Base-by-base conservation (phyloP, 2,113 vertebrate species). In the Lamprologus lemairii region DNA sequence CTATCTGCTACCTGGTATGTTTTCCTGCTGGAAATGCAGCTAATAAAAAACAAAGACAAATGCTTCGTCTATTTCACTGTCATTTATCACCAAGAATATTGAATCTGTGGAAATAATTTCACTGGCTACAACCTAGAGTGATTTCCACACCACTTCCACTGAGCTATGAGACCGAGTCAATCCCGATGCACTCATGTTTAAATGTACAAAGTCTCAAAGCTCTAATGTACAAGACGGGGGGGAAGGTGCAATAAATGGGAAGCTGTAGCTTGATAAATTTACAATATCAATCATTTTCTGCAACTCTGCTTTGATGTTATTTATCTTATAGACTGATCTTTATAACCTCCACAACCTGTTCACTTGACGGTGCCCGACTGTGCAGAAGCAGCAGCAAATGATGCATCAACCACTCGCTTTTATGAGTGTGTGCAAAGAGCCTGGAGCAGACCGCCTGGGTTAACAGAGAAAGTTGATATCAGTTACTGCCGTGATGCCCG, bases 151-250 rank as follows among this genome's bases (percentile, higher is more conserved):
- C 23, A 19, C 71, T 45, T 8, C 10, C 40, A 75, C 10, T 31
- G 26, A 49, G 42, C 42, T 31, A 78, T 47, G 68, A 45, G 42
- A 31, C 33, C 10, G 6, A 78, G 71, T 4, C 71, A 31, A 28
- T 78, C 42, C 71, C 1, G 4, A 73, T 42, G 3, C n/a, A 45
- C 37, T 71, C 37, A 10, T 73, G 13, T 26, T 73, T 26, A 73
- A 45, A 73, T 45, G 68, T 45, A 73, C 68, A 17, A 73, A 73
- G 40, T 26, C 9, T 75, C 11, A 75, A 45, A 17, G 68, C 40
- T 28, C 14, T 2, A 1, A 73, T 11, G 21, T 28, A 26, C 21
- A 7, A 23, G 5, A 0, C 4, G 4, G 0, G 8, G 8, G 9
- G 2, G 10, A 1, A 3, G 7, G 65, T 3, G 37, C 8, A 45